These are phyloP conservation scores for Anoura caudifer DNA, from an alignment of 2,113 vertebrate species.

Conservation along the genomic window DNA sequence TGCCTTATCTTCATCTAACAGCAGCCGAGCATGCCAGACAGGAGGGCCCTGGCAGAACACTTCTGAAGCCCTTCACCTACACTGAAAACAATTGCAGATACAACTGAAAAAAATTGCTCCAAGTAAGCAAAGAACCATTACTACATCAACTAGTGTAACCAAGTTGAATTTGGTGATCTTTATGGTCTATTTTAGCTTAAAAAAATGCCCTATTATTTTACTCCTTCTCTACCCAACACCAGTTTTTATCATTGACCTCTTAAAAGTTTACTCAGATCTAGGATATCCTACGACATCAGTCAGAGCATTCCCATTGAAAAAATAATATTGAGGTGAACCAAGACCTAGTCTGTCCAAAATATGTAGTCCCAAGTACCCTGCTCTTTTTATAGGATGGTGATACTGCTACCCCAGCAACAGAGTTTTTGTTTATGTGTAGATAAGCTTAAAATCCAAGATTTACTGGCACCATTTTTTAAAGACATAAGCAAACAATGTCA, in stretches of 20 bases:
- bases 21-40: constrained; percentile 68
- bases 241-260: neutral
- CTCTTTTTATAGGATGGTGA: neutral
- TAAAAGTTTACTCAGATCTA: neutral
- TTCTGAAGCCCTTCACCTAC: constrained; percentile 64
- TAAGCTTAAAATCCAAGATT: neutral
- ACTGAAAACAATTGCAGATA: constrained; percentile 70
- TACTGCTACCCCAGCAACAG: neutral
- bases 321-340: neutral
- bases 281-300: neutral
- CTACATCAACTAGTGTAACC: neutral
- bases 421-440: neutral
- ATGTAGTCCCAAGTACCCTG: neutral
- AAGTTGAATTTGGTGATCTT: neutral
- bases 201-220: neutral
- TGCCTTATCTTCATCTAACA: constrained; percentile 73
- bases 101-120: neutral
- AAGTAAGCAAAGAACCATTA: constrained; percentile 3
- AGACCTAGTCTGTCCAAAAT: neutral
- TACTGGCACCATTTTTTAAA: neutral
- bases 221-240: neutral
- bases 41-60: constrained; percentile 17
- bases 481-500: neutral
- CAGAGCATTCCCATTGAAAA: neutral
- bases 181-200: neutral